Percentiles rank a stretch among this genome's conserved stretches.
phyloP scores from a whole-genome alignment of 2,797 vertebrate genomes.

The Telmatherina bonti region DNA sequence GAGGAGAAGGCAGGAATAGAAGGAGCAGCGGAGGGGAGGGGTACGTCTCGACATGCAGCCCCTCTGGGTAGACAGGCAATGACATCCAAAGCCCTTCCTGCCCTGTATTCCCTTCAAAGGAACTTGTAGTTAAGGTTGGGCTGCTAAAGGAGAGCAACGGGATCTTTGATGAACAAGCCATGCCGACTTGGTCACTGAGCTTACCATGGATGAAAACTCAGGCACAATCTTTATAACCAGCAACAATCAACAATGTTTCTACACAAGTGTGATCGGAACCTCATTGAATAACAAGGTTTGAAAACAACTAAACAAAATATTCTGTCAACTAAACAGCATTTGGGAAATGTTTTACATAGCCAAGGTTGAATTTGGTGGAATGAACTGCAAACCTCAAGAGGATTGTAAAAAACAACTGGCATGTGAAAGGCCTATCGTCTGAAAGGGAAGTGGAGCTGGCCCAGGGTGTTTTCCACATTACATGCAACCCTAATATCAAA shows the following conservation, averaged over 20 bases:
- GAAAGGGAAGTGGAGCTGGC: conserved; percentile 77
- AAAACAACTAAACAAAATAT: conserved; percentile 49
- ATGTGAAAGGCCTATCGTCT: conserved; percentile 75
- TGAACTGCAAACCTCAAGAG: conserved; percentile 72
- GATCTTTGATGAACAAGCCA: conserved; percentile 35
- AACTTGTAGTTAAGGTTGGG: conserved; percentile 52
- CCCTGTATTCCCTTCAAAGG: conserved; percentile 38
- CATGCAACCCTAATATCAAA: conserved; percentile 81
- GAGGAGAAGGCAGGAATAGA: conserved; percentile 50
- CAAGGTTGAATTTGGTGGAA: conserved; percentile 72
- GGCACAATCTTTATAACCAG: conserved; percentile 19
- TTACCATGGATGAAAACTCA: conserved; percentile 38
- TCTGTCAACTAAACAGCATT: conserved; percentile 28
- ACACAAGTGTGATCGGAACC: conserved; percentile 1
- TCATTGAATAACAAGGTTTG: conserved; percentile 7
- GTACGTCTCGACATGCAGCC: conserved; percentile 79
- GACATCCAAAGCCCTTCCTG: conserved; percentile 80
- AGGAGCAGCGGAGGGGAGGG: conserved; percentile 45
- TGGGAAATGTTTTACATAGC: conserved; percentile 76
- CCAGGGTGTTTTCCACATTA: conserved; percentile 84
- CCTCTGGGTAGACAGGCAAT: conserved; percentile 77
- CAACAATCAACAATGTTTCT: background rate
- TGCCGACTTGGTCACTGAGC: conserved; percentile 18
- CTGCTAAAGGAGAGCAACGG: conserved; percentile 27
- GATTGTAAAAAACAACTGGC: conserved; percentile 79